These are phyloP conservation scores for Drosophila orosa DNA, from an alignment of 1,140 invertebrate species.

Conservation along the genomic window DNA sequence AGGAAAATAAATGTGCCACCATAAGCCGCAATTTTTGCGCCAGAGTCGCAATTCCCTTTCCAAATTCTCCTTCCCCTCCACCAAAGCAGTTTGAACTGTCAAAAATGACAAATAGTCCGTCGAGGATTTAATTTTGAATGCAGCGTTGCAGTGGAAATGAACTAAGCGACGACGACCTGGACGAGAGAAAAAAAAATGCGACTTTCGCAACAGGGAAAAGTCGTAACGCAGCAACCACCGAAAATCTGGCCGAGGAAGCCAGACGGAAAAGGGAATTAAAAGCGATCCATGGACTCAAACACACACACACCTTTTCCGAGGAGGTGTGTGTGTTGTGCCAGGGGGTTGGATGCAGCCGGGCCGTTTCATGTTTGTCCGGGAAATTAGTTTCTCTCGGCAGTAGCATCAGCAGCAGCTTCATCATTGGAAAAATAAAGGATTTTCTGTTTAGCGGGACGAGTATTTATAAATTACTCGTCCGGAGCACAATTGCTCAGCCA, in stretches of 20 bases:
- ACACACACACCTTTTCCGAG: conserved; percentile 26
- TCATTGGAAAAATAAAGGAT: conserved; percentile 54
- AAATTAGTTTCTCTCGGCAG: conserved; percentile 63
- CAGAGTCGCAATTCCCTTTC: conserved; percentile 30
- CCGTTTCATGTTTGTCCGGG: conserved; percentile 68
- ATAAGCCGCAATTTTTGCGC: conserved; percentile 65
- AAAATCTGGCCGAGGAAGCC: conserved; percentile 51
- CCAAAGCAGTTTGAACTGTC: conserved; percentile 68
- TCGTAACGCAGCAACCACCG: conserved; percentile 60
- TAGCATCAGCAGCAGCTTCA: not conserved
- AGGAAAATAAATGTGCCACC: conserved; percentile 52
- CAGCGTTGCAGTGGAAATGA: conserved; percentile 73
- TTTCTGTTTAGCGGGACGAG: conserved; percentile 15
- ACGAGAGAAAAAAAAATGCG: conserved; percentile 27
- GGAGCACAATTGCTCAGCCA: conserved; percentile 64
- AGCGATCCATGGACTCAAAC: conserved; percentile 30
- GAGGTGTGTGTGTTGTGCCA: conserved; percentile 28
- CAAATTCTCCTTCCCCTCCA: not conserved
- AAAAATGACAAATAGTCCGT: conserved; percentile 78
- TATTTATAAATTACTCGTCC: conserved; percentile 75
- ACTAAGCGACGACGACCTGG: conserved; percentile 53
- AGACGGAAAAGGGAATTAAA: conserved; percentile 62
- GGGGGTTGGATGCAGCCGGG: conserved; percentile 55
- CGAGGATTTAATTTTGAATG: conserved; percentile 77
- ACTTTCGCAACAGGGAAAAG: conserved; percentile 17